phyloP scores from a whole-genome alignment of 2,113 vertebrate genomes.

The Myotis yumanensis region DNA sequence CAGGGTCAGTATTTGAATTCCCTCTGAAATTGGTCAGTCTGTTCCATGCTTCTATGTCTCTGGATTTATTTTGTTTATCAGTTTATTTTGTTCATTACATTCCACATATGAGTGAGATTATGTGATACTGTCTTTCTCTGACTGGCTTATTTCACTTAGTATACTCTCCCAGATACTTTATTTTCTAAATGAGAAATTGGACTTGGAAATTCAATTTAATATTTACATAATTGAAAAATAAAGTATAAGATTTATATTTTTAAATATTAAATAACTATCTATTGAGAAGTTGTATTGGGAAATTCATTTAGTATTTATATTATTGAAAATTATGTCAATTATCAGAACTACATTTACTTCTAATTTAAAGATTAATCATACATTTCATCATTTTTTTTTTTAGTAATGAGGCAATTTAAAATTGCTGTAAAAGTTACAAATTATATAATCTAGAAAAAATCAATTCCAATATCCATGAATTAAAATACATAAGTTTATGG shows the following conservation, averaged over 20 bases:
- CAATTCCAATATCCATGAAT: background rate
- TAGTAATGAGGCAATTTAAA: background rate
- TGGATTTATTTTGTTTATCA: too few species aligned
- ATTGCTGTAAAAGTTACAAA: background rate
- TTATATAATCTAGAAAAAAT: background rate
- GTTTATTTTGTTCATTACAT: too few species aligned
- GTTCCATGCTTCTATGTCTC: too few species aligned
- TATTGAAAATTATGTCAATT: background rate
- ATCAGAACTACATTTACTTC: background rate
- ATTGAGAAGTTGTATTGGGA: background rate
- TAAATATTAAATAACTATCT: background rate
- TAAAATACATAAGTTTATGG: background rate
- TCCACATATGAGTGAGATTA: too few species aligned
- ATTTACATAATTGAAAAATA: conserved; percentile 8
- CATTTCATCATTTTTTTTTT: background rate
- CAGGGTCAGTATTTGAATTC: background rate
- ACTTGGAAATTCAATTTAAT: background rate
- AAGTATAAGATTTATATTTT: background rate
- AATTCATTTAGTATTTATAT: background rate
- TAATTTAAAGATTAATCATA: background rate
- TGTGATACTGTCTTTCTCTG: too few species aligned
- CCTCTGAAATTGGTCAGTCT: too few species aligned
- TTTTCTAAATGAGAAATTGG: background rate
- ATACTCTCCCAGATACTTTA: background rate
- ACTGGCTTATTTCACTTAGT: too few species aligned